These are phyloP conservation scores for Sigmodon hispidus DNA, from an alignment of 2,113 vertebrate genomes.

Conservation along the genomic window DNA sequence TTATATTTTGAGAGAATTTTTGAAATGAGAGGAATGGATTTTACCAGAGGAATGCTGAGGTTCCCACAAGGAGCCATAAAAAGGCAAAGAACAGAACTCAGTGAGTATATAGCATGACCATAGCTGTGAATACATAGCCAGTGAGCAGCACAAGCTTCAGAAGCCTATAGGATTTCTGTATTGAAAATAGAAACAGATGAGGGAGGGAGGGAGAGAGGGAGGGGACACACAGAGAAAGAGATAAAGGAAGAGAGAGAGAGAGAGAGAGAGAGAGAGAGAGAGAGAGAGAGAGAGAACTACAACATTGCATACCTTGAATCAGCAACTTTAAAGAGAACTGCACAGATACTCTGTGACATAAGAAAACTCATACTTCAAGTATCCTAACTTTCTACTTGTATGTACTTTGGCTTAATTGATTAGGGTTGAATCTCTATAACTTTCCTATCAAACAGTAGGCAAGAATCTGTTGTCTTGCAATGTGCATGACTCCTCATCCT, in stretches of 20 bases:
- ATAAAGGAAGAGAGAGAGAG: too few species aligned
- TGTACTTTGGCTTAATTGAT: not conserved
- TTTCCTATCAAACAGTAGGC: not conserved
- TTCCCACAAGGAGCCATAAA: not conserved
- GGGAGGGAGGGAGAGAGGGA: not conserved
- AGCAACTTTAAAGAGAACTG: slow-evolving; percentile 7
- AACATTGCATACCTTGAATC: not conserved
- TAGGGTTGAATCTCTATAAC: not conserved
- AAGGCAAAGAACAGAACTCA: not conserved
- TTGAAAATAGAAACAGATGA: not conserved
- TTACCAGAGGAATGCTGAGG: not conserved
- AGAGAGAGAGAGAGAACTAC: not conserved
- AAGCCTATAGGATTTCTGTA: not conserved
- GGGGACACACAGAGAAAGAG: too few species aligned
- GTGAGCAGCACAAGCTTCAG: not conserved
- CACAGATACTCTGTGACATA: not conserved
- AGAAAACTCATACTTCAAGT: not conserved
- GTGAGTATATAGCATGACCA: not conserved
- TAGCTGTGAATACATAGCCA: not conserved
- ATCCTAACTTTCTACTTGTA: not conserved
- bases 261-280: rapidly evolving
- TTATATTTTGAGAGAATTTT: not conserved
- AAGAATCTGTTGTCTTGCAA: slow-evolving; percentile 3
- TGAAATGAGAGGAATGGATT: not conserved
- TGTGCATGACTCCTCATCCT: not conserved